Percentiles rank a stretch among this genome's conserved stretches.
Conservation (phyloP, 2,113 vertebrate genomes). For the Brienomyrus longianalis region DNA sequence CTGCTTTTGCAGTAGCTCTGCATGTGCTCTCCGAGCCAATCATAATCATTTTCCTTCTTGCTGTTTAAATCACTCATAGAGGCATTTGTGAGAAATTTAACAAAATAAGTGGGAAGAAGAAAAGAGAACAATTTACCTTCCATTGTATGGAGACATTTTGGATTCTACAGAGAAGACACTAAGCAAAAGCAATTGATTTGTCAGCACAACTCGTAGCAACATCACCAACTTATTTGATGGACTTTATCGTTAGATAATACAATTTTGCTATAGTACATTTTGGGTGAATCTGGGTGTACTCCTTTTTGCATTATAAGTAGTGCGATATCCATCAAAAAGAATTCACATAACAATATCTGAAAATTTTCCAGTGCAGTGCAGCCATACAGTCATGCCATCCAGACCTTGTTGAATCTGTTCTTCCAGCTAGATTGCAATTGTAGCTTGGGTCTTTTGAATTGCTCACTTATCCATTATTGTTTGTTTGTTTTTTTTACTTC, state of each 20-base stretch:
- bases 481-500: neutral
- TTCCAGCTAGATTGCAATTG: neutral
- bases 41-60: neutral
- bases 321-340: neutral
- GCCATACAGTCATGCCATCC: neutral
- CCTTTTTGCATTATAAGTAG: neutral
- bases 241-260: neutral
- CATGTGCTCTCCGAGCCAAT: neutral
- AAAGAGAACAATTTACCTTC: neutral
- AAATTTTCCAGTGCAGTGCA: neutral
- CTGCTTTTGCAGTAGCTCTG: neutral
- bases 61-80: neutral
- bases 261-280: neutral
- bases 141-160: neutral
- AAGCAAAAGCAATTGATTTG: neutral
- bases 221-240: neutral
- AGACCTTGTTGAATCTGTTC: neutral
- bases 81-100: neutral
- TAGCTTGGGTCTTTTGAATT: neutral
- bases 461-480: neutral
- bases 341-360: neutral
- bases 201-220: neutral
- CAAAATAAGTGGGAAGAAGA: neutral
- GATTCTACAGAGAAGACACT: neutral
- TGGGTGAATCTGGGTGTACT: neutral